A percentile compares a stretch with the other conserved stretches of the same genome.
Conservation (phyloP, 1,140 invertebrate species). For the Drosophila asahinai region DNA sequence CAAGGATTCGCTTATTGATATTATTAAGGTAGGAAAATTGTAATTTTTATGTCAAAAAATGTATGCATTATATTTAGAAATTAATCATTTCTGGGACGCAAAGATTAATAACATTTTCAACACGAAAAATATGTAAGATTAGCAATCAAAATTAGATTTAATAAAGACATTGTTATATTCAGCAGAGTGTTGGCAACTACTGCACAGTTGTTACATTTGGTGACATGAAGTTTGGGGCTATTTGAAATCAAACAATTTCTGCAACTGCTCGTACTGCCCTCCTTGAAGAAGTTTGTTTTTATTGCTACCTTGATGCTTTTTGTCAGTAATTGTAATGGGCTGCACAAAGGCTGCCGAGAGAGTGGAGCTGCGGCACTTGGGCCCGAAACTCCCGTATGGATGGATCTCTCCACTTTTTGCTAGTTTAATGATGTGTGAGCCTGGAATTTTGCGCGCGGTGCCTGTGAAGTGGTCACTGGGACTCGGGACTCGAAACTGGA, state of each 20-base stretch:
- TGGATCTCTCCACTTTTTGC: slow-evolving; percentile 59
- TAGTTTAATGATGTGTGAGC: slow-evolving; percentile 81
- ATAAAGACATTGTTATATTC: no score
- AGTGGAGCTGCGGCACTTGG: slow-evolving; percentile 56
- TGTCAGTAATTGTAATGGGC: slow-evolving; percentile 81
- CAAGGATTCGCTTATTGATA: no score
- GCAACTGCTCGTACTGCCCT: slow-evolving; percentile 43
- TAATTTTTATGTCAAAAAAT: no score
- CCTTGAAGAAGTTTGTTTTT: slow-evolving; percentile 56
- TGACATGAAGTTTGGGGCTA: neutral
- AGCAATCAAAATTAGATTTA: no score
- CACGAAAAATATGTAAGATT: no score
- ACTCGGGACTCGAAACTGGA: slow-evolving; percentile 23
- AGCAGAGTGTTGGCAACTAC: no score
- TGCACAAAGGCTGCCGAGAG: slow-evolving; percentile 50
- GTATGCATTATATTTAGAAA: no score
- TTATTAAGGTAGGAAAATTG: no score
- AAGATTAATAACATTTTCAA: no score
- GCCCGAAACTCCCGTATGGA: slow-evolving; percentile 39
- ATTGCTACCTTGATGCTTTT: slow-evolving; percentile 78
- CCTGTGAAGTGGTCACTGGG: slow-evolving; percentile 66
- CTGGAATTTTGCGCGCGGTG: slow-evolving; percentile 81
- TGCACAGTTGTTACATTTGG: no score
- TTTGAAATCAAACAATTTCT: neutral
- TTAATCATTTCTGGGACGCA: no score